Evolutionary conservation across 1,140 invertebrate species (phyloP).

Genomic region (Stenopsyche tienmushanensis): DNA sequence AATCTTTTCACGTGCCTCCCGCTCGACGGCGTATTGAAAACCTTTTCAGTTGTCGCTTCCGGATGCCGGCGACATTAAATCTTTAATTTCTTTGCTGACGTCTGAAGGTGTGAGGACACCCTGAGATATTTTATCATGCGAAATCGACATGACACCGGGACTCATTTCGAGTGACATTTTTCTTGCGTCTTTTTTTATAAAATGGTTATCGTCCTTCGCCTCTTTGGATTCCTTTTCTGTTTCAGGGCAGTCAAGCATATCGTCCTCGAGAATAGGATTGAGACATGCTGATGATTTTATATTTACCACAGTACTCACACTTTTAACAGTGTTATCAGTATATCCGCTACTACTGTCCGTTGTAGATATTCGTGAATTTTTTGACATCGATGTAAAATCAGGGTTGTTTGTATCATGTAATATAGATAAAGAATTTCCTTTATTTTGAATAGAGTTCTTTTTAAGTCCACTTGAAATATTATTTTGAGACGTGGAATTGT

Average conservation of each 20-base stretch:
- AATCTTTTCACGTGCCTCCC: slow-evolving; percentile 23
- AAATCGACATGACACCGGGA: slow-evolving; percentile 3
- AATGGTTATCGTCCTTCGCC: too few relatives aligned
- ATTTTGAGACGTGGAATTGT: too few relatives aligned
- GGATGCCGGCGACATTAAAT: slow-evolving; percentile 35
- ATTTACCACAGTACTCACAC: slow-evolving; percentile 24
- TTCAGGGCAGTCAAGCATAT: too few relatives aligned
- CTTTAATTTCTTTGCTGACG: slow-evolving; percentile 34
- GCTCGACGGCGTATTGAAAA: slow-evolving; percentile 20
- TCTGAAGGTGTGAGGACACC: slow-evolving; percentile 27
- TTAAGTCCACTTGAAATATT: too few relatives aligned
- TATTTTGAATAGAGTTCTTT: too few relatives aligned
- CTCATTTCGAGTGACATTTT: slow-evolving; percentile 12
- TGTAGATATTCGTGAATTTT: slow-evolving; percentile 29
- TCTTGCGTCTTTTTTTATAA: too few relatives aligned
- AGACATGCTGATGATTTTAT: slow-evolving; percentile 5
- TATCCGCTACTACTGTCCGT: slow-evolving; percentile 27
- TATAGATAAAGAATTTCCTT: too few relatives aligned
- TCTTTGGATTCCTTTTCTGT: too few relatives aligned
- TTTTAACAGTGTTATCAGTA: slow-evolving; percentile 33
- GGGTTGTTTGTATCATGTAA: too few relatives aligned
- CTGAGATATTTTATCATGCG: neutral
- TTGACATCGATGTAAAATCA: too few relatives aligned
- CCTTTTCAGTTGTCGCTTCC: neutral
- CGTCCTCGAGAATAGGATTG: slow-evolving; percentile 25